Base-by-base conservation (phyloP, 2,888 invertebrate genomes). In the Oxyteleia sp. region DNA sequence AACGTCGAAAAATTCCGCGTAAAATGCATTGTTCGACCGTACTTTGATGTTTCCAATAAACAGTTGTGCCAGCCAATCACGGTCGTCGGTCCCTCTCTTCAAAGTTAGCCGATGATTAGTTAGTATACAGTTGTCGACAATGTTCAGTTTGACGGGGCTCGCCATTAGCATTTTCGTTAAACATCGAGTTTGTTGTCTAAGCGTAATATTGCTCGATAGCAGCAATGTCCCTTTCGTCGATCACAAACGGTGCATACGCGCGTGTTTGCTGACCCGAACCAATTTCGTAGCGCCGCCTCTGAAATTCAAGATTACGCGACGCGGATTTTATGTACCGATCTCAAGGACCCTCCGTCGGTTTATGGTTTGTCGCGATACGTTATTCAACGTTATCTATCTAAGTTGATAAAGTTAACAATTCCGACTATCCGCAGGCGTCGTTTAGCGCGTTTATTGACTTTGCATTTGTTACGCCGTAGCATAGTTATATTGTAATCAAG, bases 141-240 rank as follows among this genome's bases (percentile, higher is more conserved):
- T 38, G 43, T 69, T 16, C 64, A 41, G 66, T 35, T 41, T 66
- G 51, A 66, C 66, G 23, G 49, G 38, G 16, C 15, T 29, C 26
- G 11, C 61, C 11, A 78, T 79, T 71, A 71, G 79, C 75, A 76
- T 71, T 71, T 69, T 61, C 51, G 51, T 63, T 55, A 63, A 63
- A 79, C 49, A 55, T 26, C 51, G 59, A 61, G 45, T 38, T 63
- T 79, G 69, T 63, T 63, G 78, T 63, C 63, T 55, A n/a, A 68
- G 43, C 38, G 59, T 71, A 79, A 71, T 71, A 79, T 79, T 61
- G 63, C 78, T 16, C 20, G 59, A 59, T 61, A 59, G 45, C 32
- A 8, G 32, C 57, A 26, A 29, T 59, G 68, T 76, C 20, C 29
- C 15, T 45, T 16, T n/a, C 35, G 49, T 29, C 59, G 26, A 49